These are phyloP conservation scores for Aldabrachelys gigantea DNA, from an alignment of 2,113 vertebrate species.

Conservation along the genomic window DNA sequence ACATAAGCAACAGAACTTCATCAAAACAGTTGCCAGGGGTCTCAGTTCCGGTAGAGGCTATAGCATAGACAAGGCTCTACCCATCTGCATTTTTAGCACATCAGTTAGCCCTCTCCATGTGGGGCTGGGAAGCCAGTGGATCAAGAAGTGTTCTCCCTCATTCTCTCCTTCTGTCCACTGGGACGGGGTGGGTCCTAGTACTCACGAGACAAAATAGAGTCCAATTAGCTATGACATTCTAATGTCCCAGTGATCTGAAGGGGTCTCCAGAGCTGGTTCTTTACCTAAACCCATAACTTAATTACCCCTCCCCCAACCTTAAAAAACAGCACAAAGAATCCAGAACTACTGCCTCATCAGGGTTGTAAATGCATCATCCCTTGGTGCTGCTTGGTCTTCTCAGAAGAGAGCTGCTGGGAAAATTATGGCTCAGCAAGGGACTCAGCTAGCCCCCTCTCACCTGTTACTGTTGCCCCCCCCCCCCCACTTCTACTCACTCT, in stretches of 20 bases:
- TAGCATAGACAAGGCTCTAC: not conserved
- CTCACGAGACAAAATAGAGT: not conserved
- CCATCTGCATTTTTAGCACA: not conserved
- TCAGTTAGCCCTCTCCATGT: not conserved
- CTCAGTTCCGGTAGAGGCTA: not conserved
- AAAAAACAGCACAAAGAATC: not conserved
- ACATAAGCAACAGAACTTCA: not conserved
- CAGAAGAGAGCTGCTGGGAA: not conserved
- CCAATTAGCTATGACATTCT: not conserved
- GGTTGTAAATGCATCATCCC: not conserved
- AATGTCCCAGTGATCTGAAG: rapidly evolving
- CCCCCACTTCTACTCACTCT: not conserved
- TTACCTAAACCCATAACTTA: rapidly evolving
- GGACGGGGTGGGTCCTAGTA: not conserved
- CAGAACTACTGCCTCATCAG: not conserved
- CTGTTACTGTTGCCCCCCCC: not conserved
- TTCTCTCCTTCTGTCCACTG: not conserved
- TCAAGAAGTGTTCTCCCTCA: not conserved
- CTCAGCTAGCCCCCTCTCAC: not conserved
- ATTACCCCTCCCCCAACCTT: not conserved
- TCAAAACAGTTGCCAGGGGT: not conserved
- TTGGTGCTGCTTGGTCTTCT: not conserved
- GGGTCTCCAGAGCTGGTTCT: not conserved
- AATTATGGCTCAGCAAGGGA: not conserved
- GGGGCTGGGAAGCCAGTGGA: not conserved